Base-by-base conservation (phyloP, 2,113 vertebrate species). In the Hyaena hyaena region DNA sequence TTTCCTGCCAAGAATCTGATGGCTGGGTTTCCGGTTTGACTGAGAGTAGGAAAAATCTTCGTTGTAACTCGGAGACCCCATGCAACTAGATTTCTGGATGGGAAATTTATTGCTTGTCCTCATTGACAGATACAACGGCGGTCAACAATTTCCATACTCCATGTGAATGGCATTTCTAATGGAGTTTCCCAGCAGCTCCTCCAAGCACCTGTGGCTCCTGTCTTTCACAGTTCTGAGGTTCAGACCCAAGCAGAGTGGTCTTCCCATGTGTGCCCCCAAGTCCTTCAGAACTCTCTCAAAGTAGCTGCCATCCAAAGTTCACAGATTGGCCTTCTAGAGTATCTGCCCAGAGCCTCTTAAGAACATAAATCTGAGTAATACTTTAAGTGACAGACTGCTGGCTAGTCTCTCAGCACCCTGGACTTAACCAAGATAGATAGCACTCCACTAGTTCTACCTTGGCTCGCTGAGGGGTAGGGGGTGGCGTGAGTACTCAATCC, bases 1-100 rank as follows among this genome's bases (percentile, higher is more conserved):
- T 77, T 94, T 61, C 4, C 88, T 96, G 76, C 43, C 76, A 84
- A 76, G 84, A 81, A 79, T 53, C 43, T 71, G 31, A 95, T 53
- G 76, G n/a, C 58, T 3, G 7, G 90, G 15, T 76, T 91, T 92
- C 84, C 10, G 0, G 9, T 96, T 71, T 93, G 31, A 63, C 12
- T 23, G 12, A n/a, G 45, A 63, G 14, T 7, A 45, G 43, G 50
- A 71, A 66, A 88, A 88, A 65, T 61, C 69, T 79, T 88, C 39
- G 5, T 74, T 69, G 33, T 48, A 61, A 84, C 90, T 84, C 94
- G 50, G 69, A 94, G 71, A 76, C 9, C 17, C 17, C 55, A 71
- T 26, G 63, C 80, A 65, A 11, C 61, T 58, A 65, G 66, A 85
- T 43, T 93, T 90, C 26, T 58, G 35, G 65, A 19, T 35, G 8